Evolutionary conservation across 2,113 vertebrate species (phyloP), one percentile per base, ranked within the genome.

Genomic region (Ameiurus melas): DNA sequence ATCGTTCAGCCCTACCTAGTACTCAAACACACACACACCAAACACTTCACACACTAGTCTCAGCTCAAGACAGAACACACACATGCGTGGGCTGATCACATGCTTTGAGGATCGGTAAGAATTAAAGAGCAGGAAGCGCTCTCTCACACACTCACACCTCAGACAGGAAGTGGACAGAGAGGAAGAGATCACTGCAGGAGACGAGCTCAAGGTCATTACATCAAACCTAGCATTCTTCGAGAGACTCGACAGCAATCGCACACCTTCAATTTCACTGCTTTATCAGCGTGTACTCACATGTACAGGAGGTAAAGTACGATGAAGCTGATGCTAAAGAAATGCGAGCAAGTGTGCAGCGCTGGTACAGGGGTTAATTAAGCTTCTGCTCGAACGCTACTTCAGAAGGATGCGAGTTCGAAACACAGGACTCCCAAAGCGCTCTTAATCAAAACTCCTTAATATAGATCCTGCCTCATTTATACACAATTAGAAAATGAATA

Each of bases 61-160:
- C 39, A 47, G 27, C 39, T 27, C 43, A 8, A 19, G 39, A 51
- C 22, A 77, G 10, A 47, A 77, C 64, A 47, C 53, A 30, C 39
- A 51, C 85, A 86, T 12, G 22, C 12, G 39, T 39, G 10, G 10
- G 3, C 39, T 27, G 39, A 51, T 77, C 73, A 1, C 10, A 2
- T 14, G 85, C 88, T 90, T 89, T 89, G 88, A 88, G 84, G 84
- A 83, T 89, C 75, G 87, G 14, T 82, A 75, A 64, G 85, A 89
- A 88, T 64, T 89, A 81, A 27, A 84, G 43, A 84, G 43, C 62
- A 83, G 70, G 58, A 64, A 60, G 62, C 51, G 1, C 51, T 2
- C 5, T 7, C n/a, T 25, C 73, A 27, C 62, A 85, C 86, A 89
- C 82, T 85, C 73, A 85, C 85, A 81, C 81, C 60, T 81, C 62